Evolutionary conservation across 2,888 invertebrate species (phyloP).

Genomic region (Sinotaia quadrata): DNA sequence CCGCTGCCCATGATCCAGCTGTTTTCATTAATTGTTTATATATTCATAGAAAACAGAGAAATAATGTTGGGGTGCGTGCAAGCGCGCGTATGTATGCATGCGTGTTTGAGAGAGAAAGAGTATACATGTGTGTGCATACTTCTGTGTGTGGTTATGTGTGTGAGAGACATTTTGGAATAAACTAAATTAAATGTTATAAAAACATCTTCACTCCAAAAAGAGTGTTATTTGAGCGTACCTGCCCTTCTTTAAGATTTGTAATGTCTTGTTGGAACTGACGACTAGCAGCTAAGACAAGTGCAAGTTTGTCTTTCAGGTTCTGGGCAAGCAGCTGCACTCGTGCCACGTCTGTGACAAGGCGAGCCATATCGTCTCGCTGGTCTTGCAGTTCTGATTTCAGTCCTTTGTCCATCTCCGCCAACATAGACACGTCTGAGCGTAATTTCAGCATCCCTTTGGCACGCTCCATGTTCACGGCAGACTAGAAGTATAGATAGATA

Average conservation of each 20-base stretch:
- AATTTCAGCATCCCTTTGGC: constrained; percentile 30
- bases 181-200: too few relatives aligned
- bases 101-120: too few relatives aligned
- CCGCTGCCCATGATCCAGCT: too few relatives aligned
- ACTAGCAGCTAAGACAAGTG: constrained; percentile 27
- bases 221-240: constrained; percentile 15
- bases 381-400: constrained; percentile 24
- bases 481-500: constrained; percentile 10
- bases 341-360: constrained; percentile 29
- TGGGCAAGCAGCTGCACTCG: constrained; percentile 29
- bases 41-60: too few relatives aligned
- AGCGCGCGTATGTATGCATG: too few relatives aligned
- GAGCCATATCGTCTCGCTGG: constrained; percentile 25
- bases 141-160: too few relatives aligned
- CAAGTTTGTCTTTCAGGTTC: constrained; percentile 31
- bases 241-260: constrained; percentile 16
- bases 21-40: too few relatives aligned
- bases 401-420: constrained; percentile 24
- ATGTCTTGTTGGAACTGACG: constrained; percentile 29
- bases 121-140: too few relatives aligned
- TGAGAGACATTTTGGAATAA: too few relatives aligned
- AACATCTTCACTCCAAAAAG: too few relatives aligned
- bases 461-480: constrained; percentile 31
- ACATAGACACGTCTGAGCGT: constrained; percentile 26
- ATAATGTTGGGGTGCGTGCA: too few relatives aligned